Evolutionary conservation across 2,888 invertebrate genomes (phyloP), one percentile per base, ranked within the genome.

Genomic region (Papilio gigon): DNA sequence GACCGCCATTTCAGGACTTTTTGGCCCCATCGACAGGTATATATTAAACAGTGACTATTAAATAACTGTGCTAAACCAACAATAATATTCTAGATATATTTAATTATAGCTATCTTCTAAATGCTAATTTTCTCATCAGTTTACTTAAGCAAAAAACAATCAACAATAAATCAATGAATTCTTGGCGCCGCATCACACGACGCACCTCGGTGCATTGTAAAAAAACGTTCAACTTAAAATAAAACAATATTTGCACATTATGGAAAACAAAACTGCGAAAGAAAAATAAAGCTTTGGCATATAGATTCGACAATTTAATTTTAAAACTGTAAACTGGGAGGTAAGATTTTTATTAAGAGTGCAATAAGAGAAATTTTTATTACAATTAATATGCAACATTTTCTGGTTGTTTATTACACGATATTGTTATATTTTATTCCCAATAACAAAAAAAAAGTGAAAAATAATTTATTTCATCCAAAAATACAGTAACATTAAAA

Each of bases 241-340:
- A 44, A 40, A 25, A 20, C 4, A 14, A 25, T 22, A 20, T 62
- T 40, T 68, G 66, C 77, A 78, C 75, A 83, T 80, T 78, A 80
- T 78, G 80, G 80, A 80, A 82, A 80, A 79, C 4, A 22, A 22
- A n/a, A n/a, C n/a, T n/a, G n/a, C n/a, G 44, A 14, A n/a, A 8
- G 80, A 76, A 82, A 2, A 35, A n/a, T n/a, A 35, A 35, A 6
- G 33, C 4, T 35, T 35, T 11, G 11, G 33, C 9, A 8, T 9
- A 35, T n/a, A n/a, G n/a, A n/a, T n/a, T n/a, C n/a, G n/a, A n/a
- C n/a, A 35, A 11, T 35, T 35, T 8, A 35, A 35, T 5, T 8
- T 6, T 11, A 11, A 35, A 11, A 37, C 14, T 37, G 37, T 37
- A 37, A 37, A 37, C 4, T 14, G 14, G 37, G 37, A 4, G 12